Conservation (phyloP, 2,113 vertebrate species). For the Channa maculata region DNA sequence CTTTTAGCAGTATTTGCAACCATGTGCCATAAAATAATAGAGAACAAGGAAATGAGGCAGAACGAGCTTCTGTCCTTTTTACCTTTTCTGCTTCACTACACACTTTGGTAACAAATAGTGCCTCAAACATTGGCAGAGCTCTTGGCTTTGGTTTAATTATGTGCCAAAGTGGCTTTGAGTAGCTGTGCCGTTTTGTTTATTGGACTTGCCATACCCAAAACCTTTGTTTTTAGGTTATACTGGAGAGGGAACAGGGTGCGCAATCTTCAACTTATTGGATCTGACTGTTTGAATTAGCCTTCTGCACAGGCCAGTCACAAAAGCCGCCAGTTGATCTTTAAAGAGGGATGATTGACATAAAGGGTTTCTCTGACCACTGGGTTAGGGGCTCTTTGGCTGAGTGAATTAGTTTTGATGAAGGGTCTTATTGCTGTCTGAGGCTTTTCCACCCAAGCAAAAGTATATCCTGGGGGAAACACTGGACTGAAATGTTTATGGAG, state of each 20-base stretch:
- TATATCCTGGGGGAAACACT: slow-evolving; percentile 69
- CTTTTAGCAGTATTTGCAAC: slow-evolving; percentile 68
- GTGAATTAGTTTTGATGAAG: slow-evolving; percentile 4
- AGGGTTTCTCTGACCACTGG: slow-evolving; percentile 41
- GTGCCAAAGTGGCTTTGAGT: slow-evolving; percentile 14
- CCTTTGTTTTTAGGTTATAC: slow-evolving; percentile 59
- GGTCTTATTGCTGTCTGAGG: slow-evolving; percentile 57
- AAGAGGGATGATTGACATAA: slow-evolving; percentile 39
- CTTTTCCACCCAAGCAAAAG: slow-evolving; percentile 52
- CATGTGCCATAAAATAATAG: slow-evolving; percentile 68
- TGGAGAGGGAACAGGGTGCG: slow-evolving; percentile 72
- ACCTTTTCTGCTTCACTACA: slow-evolving; percentile 37
- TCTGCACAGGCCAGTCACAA: slow-evolving; percentile 60
- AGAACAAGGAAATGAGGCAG: slow-evolving; percentile 42
- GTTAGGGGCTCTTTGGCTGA: slow-evolving; percentile 15
- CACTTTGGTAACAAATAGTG: slow-evolving; percentile 54
- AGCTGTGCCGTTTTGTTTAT: slow-evolving; percentile 28
- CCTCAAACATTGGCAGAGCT: slow-evolving; percentile 61
- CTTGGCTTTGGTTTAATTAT: slow-evolving; percentile 19
- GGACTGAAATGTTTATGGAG: slow-evolving; percentile 67
- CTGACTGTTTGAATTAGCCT: slow-evolving; percentile 50
- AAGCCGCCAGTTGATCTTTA: slow-evolving; percentile 51
- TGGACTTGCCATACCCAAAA: slow-evolving; percentile 66
- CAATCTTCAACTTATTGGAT: slow-evolving; percentile 49
- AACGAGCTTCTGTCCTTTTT: slow-evolving; percentile 20